Evolutionary conservation across 1,140 invertebrate genomes (phyloP), one percentile per base, ranked within the genome.

Genomic region (Tetragonula clypearis): DNA sequence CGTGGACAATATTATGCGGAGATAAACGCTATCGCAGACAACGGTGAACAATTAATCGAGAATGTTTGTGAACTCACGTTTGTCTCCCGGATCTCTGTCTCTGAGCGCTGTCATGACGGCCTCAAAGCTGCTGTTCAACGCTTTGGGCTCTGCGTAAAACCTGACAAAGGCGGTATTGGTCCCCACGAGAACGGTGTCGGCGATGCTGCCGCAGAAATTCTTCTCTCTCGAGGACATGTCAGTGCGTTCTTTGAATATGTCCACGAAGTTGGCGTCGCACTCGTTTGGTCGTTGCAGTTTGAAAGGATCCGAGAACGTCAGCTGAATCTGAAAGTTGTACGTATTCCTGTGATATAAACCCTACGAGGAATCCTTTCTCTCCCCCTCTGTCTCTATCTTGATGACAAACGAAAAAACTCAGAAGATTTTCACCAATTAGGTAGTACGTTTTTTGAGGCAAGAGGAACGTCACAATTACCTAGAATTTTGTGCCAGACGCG

Each of bases 211-310:
- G 92, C 98, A 98, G 93, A 97, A 98, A 90, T 97, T 96, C 88
- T 96, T 96, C 21, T 96, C 86, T 81, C 96, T 94, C 66, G 96
- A 95, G 68, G 96, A 94, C 87, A 97, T 94, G 87, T 97, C 96
- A 49, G 97, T 97, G 79, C 95, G 94, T 80, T 96, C 95, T 12
- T 96, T 96, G 93, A 98, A 97, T 71, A 98, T 95, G 92, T 98
- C 97, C 66, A 98, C 95, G 91, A 97, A 98, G 93, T 98, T 98
- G 21, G 95, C 96, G n/a, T 97, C 96, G 90, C 98, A 98, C 89
- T 98, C 97, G 92, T 98, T 98, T 2, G 97, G 97, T 89, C 96
- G 96, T 66, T 95, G 95, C 86, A 98, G 94, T 62, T 95, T 94
- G 92, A 98, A 98, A 58, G 77, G 79, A 35, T 90, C 88, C 30